Conservation (phyloP, 2,797 vertebrate species). For the Calcarius lapponicus region DNA sequence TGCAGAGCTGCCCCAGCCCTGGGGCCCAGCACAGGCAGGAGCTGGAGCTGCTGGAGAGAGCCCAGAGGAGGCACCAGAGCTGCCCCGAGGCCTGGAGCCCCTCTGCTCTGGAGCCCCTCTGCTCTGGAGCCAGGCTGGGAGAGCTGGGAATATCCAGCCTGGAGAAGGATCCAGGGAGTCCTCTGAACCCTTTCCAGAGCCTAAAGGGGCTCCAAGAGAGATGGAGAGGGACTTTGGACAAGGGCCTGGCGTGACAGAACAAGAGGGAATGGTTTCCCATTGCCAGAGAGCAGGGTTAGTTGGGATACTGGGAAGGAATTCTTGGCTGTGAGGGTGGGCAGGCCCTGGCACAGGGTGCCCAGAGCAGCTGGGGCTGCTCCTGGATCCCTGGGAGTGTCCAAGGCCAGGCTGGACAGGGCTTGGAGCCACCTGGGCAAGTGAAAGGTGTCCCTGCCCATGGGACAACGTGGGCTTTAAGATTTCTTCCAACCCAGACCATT, state of each 20-base stretch:
- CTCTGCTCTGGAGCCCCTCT: background rate
- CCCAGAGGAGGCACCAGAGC: rapidly evolving
- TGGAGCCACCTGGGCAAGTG: rapidly evolving
- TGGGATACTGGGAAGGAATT: background rate
- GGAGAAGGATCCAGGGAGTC: rapidly evolving
- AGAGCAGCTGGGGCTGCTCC: background rate
- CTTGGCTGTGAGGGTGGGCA: rapidly evolving
- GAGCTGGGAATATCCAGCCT: background rate
- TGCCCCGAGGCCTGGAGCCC: rapidly evolving
- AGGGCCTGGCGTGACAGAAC: rapidly evolving
- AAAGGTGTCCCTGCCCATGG: background rate
- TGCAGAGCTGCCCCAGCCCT: background rate
- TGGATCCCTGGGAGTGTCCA: background rate
- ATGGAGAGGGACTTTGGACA: background rate
- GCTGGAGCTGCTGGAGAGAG: rapidly evolving
- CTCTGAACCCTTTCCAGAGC: rapidly evolving
- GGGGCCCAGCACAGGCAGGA: background rate
- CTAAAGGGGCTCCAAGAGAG: background rate
- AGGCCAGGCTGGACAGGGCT: rapidly evolving
- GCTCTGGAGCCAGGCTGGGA: no score
- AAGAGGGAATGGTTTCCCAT: background rate
- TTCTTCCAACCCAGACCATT: background rate
- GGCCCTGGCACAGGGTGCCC: background rate
- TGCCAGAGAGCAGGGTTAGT: background rate
- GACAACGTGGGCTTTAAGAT: background rate